Evolutionary conservation across 2,888 invertebrate genomes (phyloP).

Genomic region (Tiliacea aurago): DNA sequence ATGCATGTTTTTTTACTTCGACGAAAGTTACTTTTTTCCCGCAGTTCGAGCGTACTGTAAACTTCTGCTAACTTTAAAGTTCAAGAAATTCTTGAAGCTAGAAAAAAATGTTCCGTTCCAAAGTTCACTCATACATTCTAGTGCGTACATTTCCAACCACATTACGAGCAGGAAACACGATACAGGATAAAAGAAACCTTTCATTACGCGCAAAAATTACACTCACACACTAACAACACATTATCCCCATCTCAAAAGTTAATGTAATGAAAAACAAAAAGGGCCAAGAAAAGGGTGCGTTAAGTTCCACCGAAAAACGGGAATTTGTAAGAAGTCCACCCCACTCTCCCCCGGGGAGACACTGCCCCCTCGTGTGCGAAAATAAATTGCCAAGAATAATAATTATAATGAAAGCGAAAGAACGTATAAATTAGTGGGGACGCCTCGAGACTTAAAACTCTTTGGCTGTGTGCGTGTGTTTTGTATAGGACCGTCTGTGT

Average conservation of each 20-base stretch:
- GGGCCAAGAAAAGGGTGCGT: slow-evolving; percentile 91
- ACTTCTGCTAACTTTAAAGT: slow-evolving; percentile 42
- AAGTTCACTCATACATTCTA: slow-evolving; percentile 13
- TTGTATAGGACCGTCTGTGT: slow-evolving; percentile 63
- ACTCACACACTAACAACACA: slow-evolving; percentile 86
- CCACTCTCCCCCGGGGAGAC: slow-evolving; percentile 76
- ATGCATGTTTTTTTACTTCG: slow-evolving; percentile 67
- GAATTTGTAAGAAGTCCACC: slow-evolving; percentile 90
- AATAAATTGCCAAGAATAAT: slow-evolving; percentile 91
- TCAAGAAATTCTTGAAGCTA: slow-evolving; percentile 15
- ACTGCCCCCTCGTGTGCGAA: slow-evolving; percentile 90
- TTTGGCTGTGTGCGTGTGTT: slow-evolving; percentile 73
- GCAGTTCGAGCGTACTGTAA: slow-evolving; percentile 35
- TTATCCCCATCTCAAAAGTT: slow-evolving; percentile 89
- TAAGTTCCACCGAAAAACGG: slow-evolving; percentile 90
- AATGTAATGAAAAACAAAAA: slow-evolving; percentile 91
- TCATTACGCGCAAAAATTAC: slow-evolving; percentile 81
- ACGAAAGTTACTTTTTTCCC: slow-evolving; percentile 62
- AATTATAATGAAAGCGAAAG: slow-evolving; percentile 91
- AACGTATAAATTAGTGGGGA: slow-evolving; percentile 91
- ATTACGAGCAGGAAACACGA: slow-evolving; percentile 35
- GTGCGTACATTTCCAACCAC: not conserved
- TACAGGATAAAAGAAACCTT: slow-evolving; percentile 67
- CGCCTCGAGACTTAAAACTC: slow-evolving; percentile 84
- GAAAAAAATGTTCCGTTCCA: slow-evolving; percentile 15